Evolutionary conservation across 64 coral and sea anemone genomes (phyloP), one percentile per base, ranked within the genome.

Genomic region (Dendrophyllia cribrosa): DNA sequence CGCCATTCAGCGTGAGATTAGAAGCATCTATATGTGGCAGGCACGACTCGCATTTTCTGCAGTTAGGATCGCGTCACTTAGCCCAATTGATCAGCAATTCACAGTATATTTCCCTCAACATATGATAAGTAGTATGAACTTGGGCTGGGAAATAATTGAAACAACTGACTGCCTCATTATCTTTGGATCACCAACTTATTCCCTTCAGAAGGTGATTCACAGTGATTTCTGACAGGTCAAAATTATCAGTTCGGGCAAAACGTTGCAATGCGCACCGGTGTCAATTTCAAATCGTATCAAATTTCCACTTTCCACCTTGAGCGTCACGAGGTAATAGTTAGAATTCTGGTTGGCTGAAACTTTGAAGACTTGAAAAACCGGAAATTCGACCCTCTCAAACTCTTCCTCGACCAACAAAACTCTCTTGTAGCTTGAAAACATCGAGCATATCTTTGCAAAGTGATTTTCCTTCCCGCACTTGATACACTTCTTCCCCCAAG

Each of bases 261-360:
- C 78, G 21, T 81, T 81, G 17, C 78, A 81, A 15, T 25, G 53
- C 1, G 78, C 21, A 45, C 52, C 78, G 9, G 78, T 81, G 17
- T 61, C 55, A 15, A 62, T 46, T 16, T 82, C 34, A n/a, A 85
- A 85, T 1, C 65, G 61, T 47, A 66, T 46, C 0, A n/a, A 85
- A 21, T 64, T 66, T 11, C 65, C 61, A 49, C 20, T 51, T 10
- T 4, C 14, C 7, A 85, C 26, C n/a, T 85, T 46, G 4, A 85
- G 59, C 16, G 61, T 85, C 7, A 52, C 81, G 9, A 85, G 81
- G 11, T 47, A 46, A 4, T 43, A 64, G 14, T 85, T 60, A 0
- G 4, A 43, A 20, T 15, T 66, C 8, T 46, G 61, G 19, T 19
- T 43, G 1, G 61, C 22, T 34, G 56, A 46, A 0, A 46, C 78